These are phyloP conservation scores for Delichon dasypus DNA, from an alignment of 2,797 vertebrate genomes.

Conservation along the genomic window DNA sequence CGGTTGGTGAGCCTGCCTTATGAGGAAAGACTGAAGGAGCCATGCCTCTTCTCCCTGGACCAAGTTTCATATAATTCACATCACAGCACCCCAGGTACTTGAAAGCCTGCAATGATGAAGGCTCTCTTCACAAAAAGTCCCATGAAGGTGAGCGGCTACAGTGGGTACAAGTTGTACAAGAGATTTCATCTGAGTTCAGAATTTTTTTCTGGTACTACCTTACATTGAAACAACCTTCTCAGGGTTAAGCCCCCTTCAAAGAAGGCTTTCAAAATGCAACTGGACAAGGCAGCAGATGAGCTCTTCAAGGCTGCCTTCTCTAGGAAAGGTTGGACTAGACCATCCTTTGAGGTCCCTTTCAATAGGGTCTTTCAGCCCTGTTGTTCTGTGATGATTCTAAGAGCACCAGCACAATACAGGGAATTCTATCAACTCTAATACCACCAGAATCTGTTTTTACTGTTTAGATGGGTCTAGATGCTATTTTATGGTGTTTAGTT, in stretches of 20 bases:
- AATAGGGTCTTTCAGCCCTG: not conserved
- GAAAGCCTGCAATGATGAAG: not conserved
- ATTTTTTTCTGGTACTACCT: not conserved
- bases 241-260: fast-evolving
- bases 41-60: not conserved
- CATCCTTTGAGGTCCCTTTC: not conserved
- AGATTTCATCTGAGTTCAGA: not conserved
- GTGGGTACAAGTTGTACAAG: not conserved
- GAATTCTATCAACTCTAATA: not conserved
- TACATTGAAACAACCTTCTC: not conserved
- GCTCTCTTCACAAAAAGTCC: not conserved
- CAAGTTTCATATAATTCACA: not conserved
- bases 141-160: not conserved
- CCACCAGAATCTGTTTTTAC: not conserved
- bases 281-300: not conserved
- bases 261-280: not conserved
- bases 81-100: not conserved
- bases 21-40: not conserved
- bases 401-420: not conserved
- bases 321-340: not conserved
- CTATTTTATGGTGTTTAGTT: not conserved
- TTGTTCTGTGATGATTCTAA: not conserved
- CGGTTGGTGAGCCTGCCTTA: not conserved
- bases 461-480: not conserved
- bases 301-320: not conserved